phyloP scores from a whole-genome alignment of 2,888 invertebrate species.

The Rugalucina vietnamica region DNA sequence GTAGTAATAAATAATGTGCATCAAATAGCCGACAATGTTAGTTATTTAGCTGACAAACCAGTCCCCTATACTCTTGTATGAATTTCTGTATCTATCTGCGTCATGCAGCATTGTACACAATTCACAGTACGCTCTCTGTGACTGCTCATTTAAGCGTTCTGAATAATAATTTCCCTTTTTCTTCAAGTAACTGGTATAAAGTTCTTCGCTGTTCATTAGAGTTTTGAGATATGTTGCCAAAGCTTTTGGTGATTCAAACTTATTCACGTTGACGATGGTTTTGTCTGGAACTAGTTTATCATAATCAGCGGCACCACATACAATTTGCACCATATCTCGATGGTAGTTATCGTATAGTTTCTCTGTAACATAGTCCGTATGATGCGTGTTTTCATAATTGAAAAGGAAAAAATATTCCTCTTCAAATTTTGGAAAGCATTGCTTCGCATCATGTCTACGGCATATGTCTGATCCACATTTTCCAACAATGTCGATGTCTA shows the following conservation, averaged over 20 bases:
- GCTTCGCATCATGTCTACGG: not conserved
- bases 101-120: constrained; percentile 23
- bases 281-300: not conserved
- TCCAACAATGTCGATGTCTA: constrained; percentile 50
- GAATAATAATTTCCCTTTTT: not conserved
- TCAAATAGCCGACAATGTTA: too few species aligned
- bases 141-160: not conserved
- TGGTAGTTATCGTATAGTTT: not conserved
- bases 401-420: constrained; percentile 65
- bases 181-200: not conserved
- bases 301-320: not conserved
- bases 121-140: constrained; percentile 33
- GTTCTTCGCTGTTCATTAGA: not conserved
- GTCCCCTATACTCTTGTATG: constrained; percentile 23
- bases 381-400: constrained; percentile 68
- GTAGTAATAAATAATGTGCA: too few species aligned
- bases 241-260: not conserved
- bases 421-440: constrained; percentile 34
- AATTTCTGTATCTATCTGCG: constrained; percentile 4
- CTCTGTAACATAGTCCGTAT: constrained; percentile 58
- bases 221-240: not conserved
- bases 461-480: constrained; percentile 35
- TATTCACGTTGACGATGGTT: not conserved
- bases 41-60: constrained; percentile 21
- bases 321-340: not conserved